Percentiles rank a stretch among this genome's conserved stretches.
Conservation (phyloP, 2,888 invertebrate genomes). For the Cenopis cana region DNA sequence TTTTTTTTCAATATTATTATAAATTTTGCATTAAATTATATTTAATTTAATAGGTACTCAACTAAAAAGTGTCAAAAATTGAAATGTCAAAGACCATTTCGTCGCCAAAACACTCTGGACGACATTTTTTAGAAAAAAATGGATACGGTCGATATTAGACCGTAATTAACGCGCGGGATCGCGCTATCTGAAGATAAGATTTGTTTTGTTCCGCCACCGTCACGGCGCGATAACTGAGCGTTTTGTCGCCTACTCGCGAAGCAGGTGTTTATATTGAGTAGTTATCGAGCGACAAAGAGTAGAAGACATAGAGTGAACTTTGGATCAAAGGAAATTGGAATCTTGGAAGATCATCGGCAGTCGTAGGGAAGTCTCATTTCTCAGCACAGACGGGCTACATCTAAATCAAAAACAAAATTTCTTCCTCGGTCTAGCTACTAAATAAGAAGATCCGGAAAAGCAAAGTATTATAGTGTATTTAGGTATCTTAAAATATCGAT, state of each 20-base stretch:
- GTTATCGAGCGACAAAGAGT: conserved; percentile 51
- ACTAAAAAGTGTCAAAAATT: too few relatives aligned
- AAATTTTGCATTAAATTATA: too few relatives aligned
- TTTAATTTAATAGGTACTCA: not conserved
- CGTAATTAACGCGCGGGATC: conserved; percentile 71
- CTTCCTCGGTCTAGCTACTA: too few relatives aligned
- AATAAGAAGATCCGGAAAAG: too few relatives aligned
- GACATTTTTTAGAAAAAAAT: conserved; percentile 57
- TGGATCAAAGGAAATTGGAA: not conserved
- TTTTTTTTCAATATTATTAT: too few relatives aligned
- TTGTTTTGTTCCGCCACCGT: conserved; percentile 68
- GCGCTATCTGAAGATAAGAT: conserved; percentile 68
- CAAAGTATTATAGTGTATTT: too few relatives aligned
- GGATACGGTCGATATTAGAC: conserved; percentile 56
- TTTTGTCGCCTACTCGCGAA: conserved; percentile 64
- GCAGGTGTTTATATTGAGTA: conserved; percentile 65
- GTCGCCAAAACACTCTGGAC: conserved; percentile 49
- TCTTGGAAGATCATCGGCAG: not conserved
- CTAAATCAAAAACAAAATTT: too few relatives aligned
- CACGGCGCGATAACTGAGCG: conserved; percentile 59
- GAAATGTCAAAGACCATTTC: conserved; percentile 35
- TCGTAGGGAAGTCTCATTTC: too few relatives aligned
- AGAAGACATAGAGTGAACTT: conserved; percentile 30
- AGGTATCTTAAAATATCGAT: too few relatives aligned
- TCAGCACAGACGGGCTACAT: too few relatives aligned